Evolutionary conservation across 2,888 invertebrate species (phyloP).

Genomic region (Ennomos erosarius): DNA sequence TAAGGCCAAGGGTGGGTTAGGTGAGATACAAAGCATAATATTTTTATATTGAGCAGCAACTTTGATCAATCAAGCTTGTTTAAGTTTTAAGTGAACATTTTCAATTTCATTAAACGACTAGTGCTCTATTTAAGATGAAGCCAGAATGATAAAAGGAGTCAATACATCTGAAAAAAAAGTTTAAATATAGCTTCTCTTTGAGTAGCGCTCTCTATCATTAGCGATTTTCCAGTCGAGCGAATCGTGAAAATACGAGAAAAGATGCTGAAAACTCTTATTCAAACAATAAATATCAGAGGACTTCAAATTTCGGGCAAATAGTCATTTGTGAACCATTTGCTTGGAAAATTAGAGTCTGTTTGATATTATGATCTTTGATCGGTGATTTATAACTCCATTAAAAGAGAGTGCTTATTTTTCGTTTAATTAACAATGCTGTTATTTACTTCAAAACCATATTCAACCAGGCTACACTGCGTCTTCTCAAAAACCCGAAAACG

Average conservation of each 20-base stretch:
- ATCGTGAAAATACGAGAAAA: conserved; percentile 55
- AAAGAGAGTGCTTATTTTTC: not conserved
- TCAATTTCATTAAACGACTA: not conserved
- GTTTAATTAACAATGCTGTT: too few relatives aligned
- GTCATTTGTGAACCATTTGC: conserved; percentile 55
- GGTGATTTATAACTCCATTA: conserved; percentile 3
- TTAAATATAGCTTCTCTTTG: conserved; percentile 61
- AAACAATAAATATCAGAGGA: conserved; percentile 52
- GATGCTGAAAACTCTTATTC: conserved; percentile 53
- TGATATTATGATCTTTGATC: conserved; percentile 29
- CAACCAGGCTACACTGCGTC: too few relatives aligned
- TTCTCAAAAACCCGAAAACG: too few relatives aligned
- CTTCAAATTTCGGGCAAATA: conserved; percentile 53
- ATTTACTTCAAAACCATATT: too few relatives aligned
- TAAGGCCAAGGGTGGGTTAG: too few relatives aligned
- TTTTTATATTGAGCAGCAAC: too few relatives aligned
- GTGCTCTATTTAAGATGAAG: conserved; percentile 1
- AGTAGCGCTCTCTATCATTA: conserved; percentile 71
- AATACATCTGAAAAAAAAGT: conserved; percentile 42
- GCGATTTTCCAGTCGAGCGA: conserved; percentile 70
- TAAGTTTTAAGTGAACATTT: too few relatives aligned
- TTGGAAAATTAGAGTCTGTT: conserved; percentile 58
- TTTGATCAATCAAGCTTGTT: not conserved
- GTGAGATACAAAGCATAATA: too few relatives aligned
- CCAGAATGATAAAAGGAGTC: conserved; percentile 33